Percentiles rank a stretch among this genome's conserved stretches.
phyloP scores from a whole-genome alignment of 2,888 invertebrate species.

The Aleiodes alternator region DNA sequence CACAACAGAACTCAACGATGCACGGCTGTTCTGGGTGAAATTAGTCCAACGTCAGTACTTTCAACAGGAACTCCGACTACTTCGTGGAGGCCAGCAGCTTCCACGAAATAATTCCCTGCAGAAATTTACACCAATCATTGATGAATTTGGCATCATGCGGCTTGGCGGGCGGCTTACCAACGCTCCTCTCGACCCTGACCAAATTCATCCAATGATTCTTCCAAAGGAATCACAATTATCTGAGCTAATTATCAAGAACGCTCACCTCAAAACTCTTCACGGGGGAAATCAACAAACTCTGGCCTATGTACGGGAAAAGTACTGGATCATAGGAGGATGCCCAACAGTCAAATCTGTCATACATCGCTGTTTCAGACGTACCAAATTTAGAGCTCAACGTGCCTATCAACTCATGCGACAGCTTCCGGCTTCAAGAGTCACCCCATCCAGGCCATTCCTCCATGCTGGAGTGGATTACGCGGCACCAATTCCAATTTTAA shows the following conservation, averaged over 20 bases:
- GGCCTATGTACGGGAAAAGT: background rate
- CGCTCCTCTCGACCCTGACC: background rate
- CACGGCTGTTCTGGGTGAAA: background rate
- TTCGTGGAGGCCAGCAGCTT: background rate
- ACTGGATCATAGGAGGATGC: background rate
- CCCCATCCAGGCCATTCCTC: background rate
- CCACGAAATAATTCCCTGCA: background rate
- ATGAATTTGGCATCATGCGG: background rate
- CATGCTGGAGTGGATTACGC: conserved; percentile 9
- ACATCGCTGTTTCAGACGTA: background rate
- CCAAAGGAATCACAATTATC: background rate
- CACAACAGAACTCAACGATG: background rate
- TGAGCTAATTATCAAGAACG: background rate
- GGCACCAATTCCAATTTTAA: background rate
- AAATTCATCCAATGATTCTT: background rate
- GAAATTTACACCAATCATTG: background rate
- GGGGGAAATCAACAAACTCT: background rate
- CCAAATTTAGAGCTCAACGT: background rate
- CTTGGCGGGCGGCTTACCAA: background rate
- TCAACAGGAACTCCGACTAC: too few relatives aligned
- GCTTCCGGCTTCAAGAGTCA: background rate
- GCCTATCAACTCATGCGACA: background rate
- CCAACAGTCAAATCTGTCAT: background rate
- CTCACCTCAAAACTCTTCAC: background rate
- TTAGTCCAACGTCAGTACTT: background rate